Evolutionary conservation across 2,888 invertebrate genomes (phyloP).

Genomic region (Polydrusus cervinus): DNA sequence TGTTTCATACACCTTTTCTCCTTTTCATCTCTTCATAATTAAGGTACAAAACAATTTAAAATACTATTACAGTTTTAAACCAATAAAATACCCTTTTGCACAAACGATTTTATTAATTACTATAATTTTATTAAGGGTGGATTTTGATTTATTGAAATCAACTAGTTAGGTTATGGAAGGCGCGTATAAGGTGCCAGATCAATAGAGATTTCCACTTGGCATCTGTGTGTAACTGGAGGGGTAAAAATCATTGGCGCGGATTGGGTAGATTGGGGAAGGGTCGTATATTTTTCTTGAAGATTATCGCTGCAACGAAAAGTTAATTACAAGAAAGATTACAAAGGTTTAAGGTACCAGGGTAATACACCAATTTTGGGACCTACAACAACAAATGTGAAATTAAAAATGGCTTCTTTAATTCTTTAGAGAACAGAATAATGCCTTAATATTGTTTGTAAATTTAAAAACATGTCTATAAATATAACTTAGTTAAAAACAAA

Average conservation of each 20-base stretch:
- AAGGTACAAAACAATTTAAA: background rate
- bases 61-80: too few species aligned
- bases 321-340: background rate
- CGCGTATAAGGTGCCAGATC: constrained; percentile 37
- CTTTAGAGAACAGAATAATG: too few species aligned
- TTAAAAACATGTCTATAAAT: too few species aligned
- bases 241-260: constrained; percentile 39
- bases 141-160: constrained; percentile 35
- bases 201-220: constrained; percentile 50
- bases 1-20: background rate
- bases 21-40: background rate
- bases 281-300: background rate
- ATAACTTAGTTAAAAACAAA: too few species aligned
- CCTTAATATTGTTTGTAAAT: too few species aligned
- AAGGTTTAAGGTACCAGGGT: too few species aligned
- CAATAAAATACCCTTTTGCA: too few species aligned
- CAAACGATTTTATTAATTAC: background rate
- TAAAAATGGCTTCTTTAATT: too few species aligned
- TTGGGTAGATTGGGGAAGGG: constrained; percentile 7
- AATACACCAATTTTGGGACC: too few species aligned
- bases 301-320: background rate
- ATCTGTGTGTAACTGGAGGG: constrained; percentile 47
- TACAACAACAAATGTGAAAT: too few species aligned
- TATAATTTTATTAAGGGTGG: constrained; percentile 9
- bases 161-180: constrained; percentile 52